phyloP scores from a whole-genome alignment of 2,888 invertebrate species.

The Platypus cylindrus region DNA sequence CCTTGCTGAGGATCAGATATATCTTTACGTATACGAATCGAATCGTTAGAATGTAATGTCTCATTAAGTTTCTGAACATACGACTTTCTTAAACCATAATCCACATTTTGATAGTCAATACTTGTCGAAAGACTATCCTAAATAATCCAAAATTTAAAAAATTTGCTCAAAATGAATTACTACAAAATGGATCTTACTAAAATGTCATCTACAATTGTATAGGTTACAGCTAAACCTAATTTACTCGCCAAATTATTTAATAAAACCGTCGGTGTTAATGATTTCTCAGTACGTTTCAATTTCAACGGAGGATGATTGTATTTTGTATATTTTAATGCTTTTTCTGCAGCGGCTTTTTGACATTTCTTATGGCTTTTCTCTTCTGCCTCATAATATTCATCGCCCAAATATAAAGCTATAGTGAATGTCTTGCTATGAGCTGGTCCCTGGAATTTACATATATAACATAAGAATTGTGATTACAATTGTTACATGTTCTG shows the following conservation, averaged over 20 bases:
- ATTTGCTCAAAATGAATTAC: no score
- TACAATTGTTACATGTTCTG: not conserved
- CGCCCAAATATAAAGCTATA: slow-evolving; percentile 24
- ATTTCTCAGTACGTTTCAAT: slow-evolving; percentile 14
- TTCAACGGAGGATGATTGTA: slow-evolving; percentile 24
- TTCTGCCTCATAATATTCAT: slow-evolving; percentile 24
- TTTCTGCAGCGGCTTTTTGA: slow-evolving; percentile 22
- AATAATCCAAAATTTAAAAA: no score
- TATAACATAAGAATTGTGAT: not conserved
- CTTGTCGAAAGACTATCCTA: no score
- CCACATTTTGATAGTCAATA: slow-evolving; percentile 11
- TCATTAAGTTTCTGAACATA: slow-evolving; percentile 25
- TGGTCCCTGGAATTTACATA: slow-evolving; percentile 24
- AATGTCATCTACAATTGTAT: slow-evolving; percentile 18
- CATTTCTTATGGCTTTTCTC: slow-evolving; percentile 27
- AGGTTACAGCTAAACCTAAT: slow-evolving; percentile 25
- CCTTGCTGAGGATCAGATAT: slow-evolving; percentile 20
- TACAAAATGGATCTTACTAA: no score
- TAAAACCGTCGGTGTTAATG: slow-evolving; percentile 26
- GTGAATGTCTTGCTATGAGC: slow-evolving; percentile 26
- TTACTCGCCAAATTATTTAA: slow-evolving; percentile 28
- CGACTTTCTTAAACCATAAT: slow-evolving; percentile 20
- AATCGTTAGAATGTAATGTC: slow-evolving; percentile 19
- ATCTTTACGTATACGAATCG: slow-evolving; percentile 18
- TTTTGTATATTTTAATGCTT: slow-evolving; percentile 24